phyloP scores from a whole-genome alignment of 92 coral and sea anemone genomes.

The Zoanthus solanderi region DNA sequence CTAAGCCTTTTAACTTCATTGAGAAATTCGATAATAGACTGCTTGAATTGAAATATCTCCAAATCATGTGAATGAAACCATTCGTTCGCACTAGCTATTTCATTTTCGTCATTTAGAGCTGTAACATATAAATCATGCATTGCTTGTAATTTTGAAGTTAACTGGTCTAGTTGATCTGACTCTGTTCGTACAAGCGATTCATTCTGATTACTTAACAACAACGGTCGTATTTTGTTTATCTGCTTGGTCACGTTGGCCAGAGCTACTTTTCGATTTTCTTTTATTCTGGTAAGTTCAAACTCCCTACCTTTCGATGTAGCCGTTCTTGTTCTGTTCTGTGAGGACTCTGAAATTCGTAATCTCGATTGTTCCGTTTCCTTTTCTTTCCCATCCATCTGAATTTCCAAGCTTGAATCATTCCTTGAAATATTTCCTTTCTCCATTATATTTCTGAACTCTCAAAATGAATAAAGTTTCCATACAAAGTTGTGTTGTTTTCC shows the following conservation, averaged over 20 bases:
- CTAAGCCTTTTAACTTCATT: not conserved
- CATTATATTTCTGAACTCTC: no score
- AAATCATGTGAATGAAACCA: slow-evolving; percentile 4
- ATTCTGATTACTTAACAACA: not conserved
- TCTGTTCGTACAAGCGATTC: no score
- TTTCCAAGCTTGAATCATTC: no score
- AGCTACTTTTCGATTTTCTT: no score
- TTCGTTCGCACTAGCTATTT: not conserved
- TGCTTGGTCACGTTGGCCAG: slow-evolving; percentile 38
- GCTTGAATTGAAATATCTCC: slow-evolving; percentile 7
- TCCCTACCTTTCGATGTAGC: not conserved
- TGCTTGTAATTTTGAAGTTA: not conserved
- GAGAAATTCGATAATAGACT: slow-evolving; percentile 12
- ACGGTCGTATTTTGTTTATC: slow-evolving; percentile 29
- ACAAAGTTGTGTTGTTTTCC: no score
- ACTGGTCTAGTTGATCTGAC: not conserved
- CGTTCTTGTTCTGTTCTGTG: no score
- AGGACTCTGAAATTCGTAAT: not conserved
- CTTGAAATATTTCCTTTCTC: no score
- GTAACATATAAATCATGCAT: not conserved
- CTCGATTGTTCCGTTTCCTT: not conserved
- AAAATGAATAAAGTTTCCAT: no score
- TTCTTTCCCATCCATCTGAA: no score
- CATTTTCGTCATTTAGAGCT: not conserved
- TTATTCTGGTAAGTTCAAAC: not conserved